These are phyloP conservation scores for Limnephilus lunatus DNA, from an alignment of 2,888 invertebrate species.

Conservation along the genomic window DNA sequence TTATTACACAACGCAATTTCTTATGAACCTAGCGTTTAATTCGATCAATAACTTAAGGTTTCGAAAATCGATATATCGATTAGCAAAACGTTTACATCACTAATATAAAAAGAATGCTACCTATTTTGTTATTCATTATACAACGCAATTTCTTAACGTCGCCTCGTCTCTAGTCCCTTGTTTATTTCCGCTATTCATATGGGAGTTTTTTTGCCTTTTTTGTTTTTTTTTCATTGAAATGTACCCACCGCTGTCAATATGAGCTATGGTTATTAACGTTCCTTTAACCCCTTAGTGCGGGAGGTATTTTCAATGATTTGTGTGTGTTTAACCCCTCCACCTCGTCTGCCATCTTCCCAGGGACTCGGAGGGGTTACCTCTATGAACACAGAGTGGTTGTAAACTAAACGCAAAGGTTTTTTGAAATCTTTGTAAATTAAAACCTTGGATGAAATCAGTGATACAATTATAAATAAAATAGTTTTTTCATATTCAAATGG, in stretches of 20 bases:
- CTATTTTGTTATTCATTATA: not conserved
- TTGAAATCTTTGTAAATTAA: not conserved
- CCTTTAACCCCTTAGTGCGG: not conserved
- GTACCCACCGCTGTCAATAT: not conserved
- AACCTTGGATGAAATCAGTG: no score
- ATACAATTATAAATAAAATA: no score
- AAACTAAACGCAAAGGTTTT: not conserved
- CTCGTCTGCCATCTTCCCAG: not conserved
- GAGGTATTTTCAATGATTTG: slow-evolving; percentile 16
- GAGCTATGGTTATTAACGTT: not conserved
- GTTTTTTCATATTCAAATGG: no score
- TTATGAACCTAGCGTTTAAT: no score
- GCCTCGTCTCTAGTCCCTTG: not conserved
- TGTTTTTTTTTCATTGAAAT: not conserved
- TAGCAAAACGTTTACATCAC: no score
- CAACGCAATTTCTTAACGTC: not conserved
- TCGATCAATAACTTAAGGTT: no score
- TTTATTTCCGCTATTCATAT: not conserved
- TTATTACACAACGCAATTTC: no score
- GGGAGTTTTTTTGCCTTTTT: not conserved
- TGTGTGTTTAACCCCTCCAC: slow-evolving; percentile 11
- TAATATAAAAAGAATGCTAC: no score
- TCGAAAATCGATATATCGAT: no score
- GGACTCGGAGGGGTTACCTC: not conserved
- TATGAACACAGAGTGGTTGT: not conserved